Conservation (phyloP, 2,797 vertebrate species). For the Merluccius polli region DNA sequence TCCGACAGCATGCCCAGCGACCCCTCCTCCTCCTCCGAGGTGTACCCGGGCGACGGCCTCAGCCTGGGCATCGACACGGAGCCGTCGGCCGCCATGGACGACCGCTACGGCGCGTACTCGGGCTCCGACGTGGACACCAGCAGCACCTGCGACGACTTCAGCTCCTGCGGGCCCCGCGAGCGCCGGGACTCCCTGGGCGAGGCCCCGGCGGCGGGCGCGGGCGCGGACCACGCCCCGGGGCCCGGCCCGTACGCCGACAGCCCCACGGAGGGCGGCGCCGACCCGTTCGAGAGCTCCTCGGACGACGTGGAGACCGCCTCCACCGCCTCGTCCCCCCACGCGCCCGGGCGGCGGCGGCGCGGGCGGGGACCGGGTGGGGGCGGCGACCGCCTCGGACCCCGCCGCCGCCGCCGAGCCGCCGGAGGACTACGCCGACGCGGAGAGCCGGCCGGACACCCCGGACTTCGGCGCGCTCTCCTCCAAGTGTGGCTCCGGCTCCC, state of each 20-base stretch:
- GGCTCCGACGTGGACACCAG: constrained; percentile 66
- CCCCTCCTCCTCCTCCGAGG: constrained; percentile 64
- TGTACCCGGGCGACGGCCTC: constrained; percentile 52
- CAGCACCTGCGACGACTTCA: constrained; percentile 73
- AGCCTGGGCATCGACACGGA: constrained; percentile 51
- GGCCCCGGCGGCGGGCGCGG: constrained; percentile 57
- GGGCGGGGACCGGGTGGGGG: constrained; percentile 22
- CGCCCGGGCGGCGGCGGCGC: constrained; percentile 35
- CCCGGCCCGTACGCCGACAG: constrained; percentile 77
- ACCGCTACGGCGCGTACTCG: constrained; percentile 61
- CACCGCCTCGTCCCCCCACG: constrained; percentile 52
- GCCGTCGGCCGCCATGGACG: constrained; percentile 27
- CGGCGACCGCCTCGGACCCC: constrained; percentile 19
- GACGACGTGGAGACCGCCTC: constrained; percentile 77
- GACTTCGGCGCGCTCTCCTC: constrained; percentile 33
- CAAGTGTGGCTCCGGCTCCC: constrained; percentile 58
- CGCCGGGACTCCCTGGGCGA: constrained; percentile 54
- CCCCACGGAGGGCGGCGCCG: constrained; percentile 76
- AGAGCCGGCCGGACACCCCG: constrained; percentile 9
- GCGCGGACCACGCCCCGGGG: constrained; percentile 71
- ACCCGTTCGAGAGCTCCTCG: constrained; percentile 81
- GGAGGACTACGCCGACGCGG: not conserved
- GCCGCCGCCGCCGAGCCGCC: constrained; percentile 5
- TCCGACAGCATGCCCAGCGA: constrained; percentile 54
- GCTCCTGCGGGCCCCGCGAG: constrained; percentile 50